Evolutionary conservation across 2,113 vertebrate species (phyloP), one percentile per base, ranked within the genome.

Genomic region (Lynx canadensis): DNA sequence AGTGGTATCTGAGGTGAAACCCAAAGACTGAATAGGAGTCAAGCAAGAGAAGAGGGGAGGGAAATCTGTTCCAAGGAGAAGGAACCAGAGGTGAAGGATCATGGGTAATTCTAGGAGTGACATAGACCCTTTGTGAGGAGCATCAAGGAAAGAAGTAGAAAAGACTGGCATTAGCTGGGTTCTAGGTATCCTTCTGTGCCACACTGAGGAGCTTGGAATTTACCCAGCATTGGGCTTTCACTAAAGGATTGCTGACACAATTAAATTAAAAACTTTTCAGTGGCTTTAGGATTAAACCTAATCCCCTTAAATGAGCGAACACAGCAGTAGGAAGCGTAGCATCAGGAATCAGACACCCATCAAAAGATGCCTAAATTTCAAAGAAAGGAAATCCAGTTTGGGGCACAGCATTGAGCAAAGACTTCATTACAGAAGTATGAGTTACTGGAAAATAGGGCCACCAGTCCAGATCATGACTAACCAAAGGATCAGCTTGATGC

Each of bases 281-380:
- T 71, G 66, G 4, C 73, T 78, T 94, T 38, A 87, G 50, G 38
- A 95, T 93, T 48, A 91, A 92, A 86, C 8, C 10, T 41, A 89
- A 66, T 69, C 21, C 25, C 65, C 14, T 81, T 92, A 69, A 73
- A 16, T 19, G 9, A 36, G 13, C 16, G 78, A 36, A 12, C 4
- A 85, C 23, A 23, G 21, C 27, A 16, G 11, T n/a, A 71, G 41
- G 33, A 94, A 85, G 27, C 21, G 31, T 4, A 69, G 31, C 66
- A 71, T 33, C n/a, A 73, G 13, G 38, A 95, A 48, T 10, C 73
- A 86, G 31, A 65, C 82, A 55, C 45, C 38, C 52, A 15, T 15
- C 52, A 76, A 92, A 31, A 96, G 13, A 33, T 89, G 25, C 38
- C 29, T 96, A 36, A 74, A 95, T 25, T 74, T 78, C 23, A 21